phyloP scores from a whole-genome alignment of 1,140 invertebrate species.

The Rhyzopertha dominica region DNA sequence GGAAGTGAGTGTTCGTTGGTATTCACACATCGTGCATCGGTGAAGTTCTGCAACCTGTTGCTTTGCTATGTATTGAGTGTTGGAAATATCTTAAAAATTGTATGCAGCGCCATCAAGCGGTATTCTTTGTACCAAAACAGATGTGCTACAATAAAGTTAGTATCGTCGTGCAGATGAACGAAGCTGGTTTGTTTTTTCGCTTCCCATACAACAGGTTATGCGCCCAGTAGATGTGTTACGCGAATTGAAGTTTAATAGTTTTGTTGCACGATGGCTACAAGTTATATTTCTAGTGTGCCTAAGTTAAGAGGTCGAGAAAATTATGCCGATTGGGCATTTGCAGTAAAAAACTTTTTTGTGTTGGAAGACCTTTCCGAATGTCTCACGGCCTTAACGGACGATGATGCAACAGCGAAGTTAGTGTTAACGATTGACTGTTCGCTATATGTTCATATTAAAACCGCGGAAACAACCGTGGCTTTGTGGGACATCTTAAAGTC shows the following conservation, averaged over 20 bases:
- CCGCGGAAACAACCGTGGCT: slow-evolving; percentile 6
- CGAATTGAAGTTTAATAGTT: too few species aligned
- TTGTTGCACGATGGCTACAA: slow-evolving; percentile 14
- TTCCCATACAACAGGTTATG: slow-evolving; percentile 22
- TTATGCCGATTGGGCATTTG: slow-evolving; percentile 32
- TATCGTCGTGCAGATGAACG: too few species aligned
- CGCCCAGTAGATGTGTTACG: slow-evolving; percentile 12
- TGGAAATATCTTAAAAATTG: too few species aligned
- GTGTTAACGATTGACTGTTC: slow-evolving; percentile 13
- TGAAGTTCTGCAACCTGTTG: too few species aligned
- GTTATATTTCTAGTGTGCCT: slow-evolving; percentile 21
- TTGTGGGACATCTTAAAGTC: slow-evolving; percentile 11
- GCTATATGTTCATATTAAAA: slow-evolving; percentile 14
- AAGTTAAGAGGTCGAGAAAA: slow-evolving; percentile 32
- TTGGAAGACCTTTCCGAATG: slow-evolving; percentile 22
- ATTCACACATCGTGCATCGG: too few species aligned
- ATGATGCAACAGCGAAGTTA: slow-evolving; percentile 7
- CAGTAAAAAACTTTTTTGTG: slow-evolving; percentile 26
- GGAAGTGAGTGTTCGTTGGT: too few species aligned
- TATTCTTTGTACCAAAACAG: too few species aligned
- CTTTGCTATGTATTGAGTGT: too few species aligned
- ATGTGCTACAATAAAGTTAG: too few species aligned
- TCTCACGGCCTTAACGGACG: slow-evolving; percentile 13
- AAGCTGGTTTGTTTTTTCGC: too few species aligned
- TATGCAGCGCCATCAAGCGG: too few species aligned